phyloP scores from a whole-genome alignment of 2,113 vertebrate genomes.

The Anseranas semipalmata region DNA sequence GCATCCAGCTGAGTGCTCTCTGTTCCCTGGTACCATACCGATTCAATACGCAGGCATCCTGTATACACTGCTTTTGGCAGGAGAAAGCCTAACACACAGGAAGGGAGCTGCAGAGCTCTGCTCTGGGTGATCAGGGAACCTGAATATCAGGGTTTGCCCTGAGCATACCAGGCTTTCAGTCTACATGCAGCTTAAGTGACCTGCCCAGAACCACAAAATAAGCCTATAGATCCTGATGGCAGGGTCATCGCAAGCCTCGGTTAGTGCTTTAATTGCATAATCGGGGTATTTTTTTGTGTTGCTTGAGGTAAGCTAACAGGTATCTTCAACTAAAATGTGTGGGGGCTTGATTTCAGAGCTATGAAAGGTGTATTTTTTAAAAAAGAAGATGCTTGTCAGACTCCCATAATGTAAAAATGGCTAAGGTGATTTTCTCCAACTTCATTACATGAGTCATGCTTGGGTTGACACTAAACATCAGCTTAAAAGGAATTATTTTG shows the following conservation, averaged over 20 bases:
- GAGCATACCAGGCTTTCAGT: background rate
- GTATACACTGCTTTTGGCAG: background rate
- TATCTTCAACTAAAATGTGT: background rate
- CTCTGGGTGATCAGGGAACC: background rate
- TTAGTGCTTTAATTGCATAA: background rate
- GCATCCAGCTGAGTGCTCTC: accelerated
- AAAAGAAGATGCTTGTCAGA: background rate
- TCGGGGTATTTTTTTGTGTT: background rate
- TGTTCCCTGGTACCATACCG: background rate
- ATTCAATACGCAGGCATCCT: background rate
- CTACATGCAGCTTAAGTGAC: background rate
- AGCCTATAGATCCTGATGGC: background rate
- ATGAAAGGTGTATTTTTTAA: background rate
- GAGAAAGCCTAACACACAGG: background rate
- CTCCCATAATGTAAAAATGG: background rate
- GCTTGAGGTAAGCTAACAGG: background rate
- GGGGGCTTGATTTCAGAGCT: background rate
- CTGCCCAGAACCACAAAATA: background rate
- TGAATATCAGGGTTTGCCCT: background rate
- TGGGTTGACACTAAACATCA: slow-evolving; percentile 53
- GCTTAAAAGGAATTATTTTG: slow-evolving; percentile 66
- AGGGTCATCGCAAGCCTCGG: background rate
- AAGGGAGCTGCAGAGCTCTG: background rate
- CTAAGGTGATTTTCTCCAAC: slow-evolving; percentile 43
- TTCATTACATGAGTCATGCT: background rate